phyloP scores from a whole-genome alignment of 2,888 invertebrate species.

The Andrena marginata region DNA sequence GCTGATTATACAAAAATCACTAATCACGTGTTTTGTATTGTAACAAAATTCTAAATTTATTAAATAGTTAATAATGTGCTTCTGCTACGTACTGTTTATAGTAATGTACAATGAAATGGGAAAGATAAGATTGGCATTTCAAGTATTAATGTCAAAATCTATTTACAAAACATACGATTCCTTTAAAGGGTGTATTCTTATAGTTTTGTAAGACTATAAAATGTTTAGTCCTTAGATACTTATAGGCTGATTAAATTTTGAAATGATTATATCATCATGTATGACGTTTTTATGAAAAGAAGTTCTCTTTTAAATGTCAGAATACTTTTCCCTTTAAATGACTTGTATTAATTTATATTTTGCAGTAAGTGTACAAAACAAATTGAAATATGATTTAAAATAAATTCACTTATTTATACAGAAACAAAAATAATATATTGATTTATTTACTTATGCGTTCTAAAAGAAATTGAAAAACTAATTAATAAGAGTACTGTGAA shows the following conservation, averaged over 20 bases:
- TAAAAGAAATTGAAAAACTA: constrained; percentile 32
- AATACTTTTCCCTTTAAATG: constrained; percentile 40
- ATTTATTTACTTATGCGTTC: constrained; percentile 59
- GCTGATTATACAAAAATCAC: constrained; percentile 5
- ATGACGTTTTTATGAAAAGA: constrained; percentile 38
- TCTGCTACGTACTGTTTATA: background rate
- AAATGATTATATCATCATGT: constrained; percentile 53
- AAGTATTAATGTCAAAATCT: constrained; percentile 4
- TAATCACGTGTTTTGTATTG: constrained; percentile 22
- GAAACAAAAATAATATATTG: constrained; percentile 66
- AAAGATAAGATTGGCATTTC: background rate
- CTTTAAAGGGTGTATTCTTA: constrained; percentile 61
- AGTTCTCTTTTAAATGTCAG: constrained; percentile 31
- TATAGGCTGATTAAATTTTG: constrained; percentile 66
- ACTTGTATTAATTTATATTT: constrained; percentile 69
- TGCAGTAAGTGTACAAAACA: constrained; percentile 80
- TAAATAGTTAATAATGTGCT: constrained; percentile 1
- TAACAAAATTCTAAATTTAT: constrained; percentile 29
- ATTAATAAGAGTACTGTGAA: constrained; percentile 37
- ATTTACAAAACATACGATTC: constrained; percentile 30
- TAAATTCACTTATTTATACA: constrained; percentile 76
- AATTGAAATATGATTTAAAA: constrained; percentile 74
- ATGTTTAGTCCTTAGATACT: constrained; percentile 63
- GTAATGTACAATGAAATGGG: background rate
- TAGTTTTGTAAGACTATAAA: constrained; percentile 54